phyloP scores from a whole-genome alignment of 2,113 vertebrate genomes.

The Leptocoma aspasia region DNA sequence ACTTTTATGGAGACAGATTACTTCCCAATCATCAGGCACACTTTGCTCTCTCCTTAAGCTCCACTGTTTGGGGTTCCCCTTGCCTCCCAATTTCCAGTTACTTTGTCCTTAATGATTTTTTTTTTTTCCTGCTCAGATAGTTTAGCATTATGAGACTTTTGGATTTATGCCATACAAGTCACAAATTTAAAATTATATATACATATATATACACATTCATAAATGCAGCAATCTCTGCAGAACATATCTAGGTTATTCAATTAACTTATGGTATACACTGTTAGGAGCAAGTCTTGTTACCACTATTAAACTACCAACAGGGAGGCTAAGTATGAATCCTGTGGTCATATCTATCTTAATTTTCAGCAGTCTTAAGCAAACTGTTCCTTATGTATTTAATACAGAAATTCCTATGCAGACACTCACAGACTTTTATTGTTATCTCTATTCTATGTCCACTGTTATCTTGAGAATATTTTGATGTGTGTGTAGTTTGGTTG shows the following conservation, averaged over 20 bases:
- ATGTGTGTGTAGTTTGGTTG: not conserved
- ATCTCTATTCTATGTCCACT: not conserved
- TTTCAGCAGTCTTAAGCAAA: not conserved
- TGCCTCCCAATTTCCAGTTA: not conserved
- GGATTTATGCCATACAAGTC: not conserved
- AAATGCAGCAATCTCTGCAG: not conserved
- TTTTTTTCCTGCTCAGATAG: not conserved
- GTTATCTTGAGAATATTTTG: not conserved
- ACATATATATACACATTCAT: accelerated
- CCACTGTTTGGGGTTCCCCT: not conserved
- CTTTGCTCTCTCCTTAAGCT: not conserved
- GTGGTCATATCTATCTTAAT: not conserved
- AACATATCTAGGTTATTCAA: not conserved
- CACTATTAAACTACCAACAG: not conserved
- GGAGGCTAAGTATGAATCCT: not conserved
- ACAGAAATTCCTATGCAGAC: not conserved
- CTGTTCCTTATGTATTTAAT: not conserved
- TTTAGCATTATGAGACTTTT: not conserved
- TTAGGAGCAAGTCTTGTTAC: not conserved
- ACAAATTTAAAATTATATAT: not conserved
- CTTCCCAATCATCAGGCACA: not conserved
- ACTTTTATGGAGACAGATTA: not conserved
- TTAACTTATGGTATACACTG: not conserved
- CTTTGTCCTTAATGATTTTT: not conserved
- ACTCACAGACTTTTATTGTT: not conserved